These are phyloP conservation scores for Atlantisia rogersi DNA, from an alignment of 2,113 vertebrate species.

Conservation along the genomic window DNA sequence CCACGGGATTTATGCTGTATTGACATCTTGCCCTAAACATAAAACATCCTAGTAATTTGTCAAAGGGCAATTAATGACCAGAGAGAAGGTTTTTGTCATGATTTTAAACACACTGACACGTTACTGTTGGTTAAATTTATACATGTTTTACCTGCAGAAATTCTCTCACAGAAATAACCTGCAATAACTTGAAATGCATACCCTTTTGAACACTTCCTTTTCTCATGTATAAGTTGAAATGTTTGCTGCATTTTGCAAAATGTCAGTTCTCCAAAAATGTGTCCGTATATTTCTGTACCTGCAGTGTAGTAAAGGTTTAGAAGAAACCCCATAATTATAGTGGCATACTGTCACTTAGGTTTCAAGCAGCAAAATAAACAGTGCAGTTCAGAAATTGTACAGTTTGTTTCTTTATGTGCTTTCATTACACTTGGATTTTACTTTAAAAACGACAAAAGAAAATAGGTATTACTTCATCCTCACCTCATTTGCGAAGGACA, in stretches of 20 bases:
- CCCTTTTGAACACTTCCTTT: conserved; percentile 87
- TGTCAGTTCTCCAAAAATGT: conserved; percentile 83
- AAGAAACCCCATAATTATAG: conserved; percentile 78
- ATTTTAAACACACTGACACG: conserved; percentile 85
- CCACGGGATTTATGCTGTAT: conserved; percentile 85
- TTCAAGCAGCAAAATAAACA: conserved; percentile 89
- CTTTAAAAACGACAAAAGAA: conserved; percentile 18
- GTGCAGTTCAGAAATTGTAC: conserved; percentile 84
- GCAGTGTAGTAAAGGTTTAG: conserved; percentile 86
- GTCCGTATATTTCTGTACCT: conserved; percentile 85
- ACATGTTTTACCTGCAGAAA: conserved; percentile 85
- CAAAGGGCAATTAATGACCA: conserved; percentile 79
- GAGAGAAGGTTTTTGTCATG: conserved; percentile 85
- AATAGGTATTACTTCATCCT: background rate
- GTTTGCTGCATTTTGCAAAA: conserved; percentile 88
- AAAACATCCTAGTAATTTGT: conserved; percentile 81
- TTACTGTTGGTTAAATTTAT: conserved; percentile 86
- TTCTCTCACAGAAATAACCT: conserved; percentile 84
- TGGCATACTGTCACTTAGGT: conserved; percentile 86
- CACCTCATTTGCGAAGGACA: background rate
- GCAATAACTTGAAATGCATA: conserved; percentile 88
- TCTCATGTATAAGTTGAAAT: conserved; percentile 85
- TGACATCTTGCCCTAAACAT: conserved; percentile 83
- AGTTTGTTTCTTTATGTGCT: conserved; percentile 80
- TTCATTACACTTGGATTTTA: conserved; percentile 40